Percentiles rank a stretch among this genome's conserved stretches.
phyloP scores from a whole-genome alignment of 2,113 vertebrate genomes.

The Pseudorhombus dupliciocellatus region DNA sequence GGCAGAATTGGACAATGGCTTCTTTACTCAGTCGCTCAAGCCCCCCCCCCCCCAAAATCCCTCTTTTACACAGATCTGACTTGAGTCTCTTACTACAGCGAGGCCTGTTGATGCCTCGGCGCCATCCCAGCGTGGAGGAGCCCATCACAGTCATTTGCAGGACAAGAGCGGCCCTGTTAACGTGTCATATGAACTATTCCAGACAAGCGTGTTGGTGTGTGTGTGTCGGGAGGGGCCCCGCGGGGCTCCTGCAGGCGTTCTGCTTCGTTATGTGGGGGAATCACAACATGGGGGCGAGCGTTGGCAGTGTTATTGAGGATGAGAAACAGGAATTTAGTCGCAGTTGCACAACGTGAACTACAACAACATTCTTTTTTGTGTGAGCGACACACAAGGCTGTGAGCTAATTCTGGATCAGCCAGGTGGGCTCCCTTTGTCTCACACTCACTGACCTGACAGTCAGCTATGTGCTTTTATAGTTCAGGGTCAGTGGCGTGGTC shows the following conservation, averaged over 20 bases:
- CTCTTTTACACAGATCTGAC: background rate
- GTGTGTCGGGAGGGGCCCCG: conserved; percentile 23
- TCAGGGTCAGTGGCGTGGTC: conserved; percentile 64
- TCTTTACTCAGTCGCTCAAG: conserved; percentile 10
- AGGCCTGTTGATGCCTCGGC: background rate
- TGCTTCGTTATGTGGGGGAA: conserved; percentile 36
- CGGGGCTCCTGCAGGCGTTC: conserved; percentile 40
- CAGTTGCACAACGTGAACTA: conserved; percentile 14
- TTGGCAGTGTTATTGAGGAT: background rate
- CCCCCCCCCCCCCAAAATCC: conserved; percentile 13
- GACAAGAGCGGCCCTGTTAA: conserved; percentile 41
- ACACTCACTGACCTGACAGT: conserved; percentile 51
- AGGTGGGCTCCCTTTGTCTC: conserved; percentile 42
- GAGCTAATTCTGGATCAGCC: conserved; percentile 68
- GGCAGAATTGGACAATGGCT: conserved; percentile 46
- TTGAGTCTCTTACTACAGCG: background rate
- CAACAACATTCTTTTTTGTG: no score
- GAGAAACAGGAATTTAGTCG: conserved; percentile 16
- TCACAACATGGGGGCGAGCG: conserved; percentile 23
- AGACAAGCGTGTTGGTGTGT: conserved; percentile 28
- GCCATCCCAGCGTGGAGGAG: background rate
- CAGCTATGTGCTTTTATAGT: conserved; percentile 72
- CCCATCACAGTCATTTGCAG: conserved; percentile 44
- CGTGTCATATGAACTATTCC: conserved; percentile 54
- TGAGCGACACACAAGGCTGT: conserved; percentile 39